Conservation (phyloP, 2,113 vertebrate species). For the Callorhinus ursinus region DNA sequence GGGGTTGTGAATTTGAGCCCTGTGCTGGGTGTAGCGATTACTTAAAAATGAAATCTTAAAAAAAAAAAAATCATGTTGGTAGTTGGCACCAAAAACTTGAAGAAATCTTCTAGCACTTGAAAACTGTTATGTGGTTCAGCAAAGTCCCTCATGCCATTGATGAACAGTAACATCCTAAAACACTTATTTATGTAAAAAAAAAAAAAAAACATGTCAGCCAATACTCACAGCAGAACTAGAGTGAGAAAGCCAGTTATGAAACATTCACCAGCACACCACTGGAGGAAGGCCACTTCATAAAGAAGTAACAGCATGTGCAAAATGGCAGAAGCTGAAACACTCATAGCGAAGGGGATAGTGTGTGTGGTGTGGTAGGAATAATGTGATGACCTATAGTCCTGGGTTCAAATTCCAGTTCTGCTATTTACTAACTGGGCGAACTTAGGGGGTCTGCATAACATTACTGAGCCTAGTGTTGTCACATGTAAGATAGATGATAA, state of each 20-base stretch:
- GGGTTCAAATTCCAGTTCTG: conserved; percentile 18
- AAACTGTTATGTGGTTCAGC: conserved; percentile 30
- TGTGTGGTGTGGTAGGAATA: no score
- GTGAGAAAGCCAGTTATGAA: not conserved
- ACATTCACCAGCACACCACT: not conserved
- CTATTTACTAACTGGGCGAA: not conserved
- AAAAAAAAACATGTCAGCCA: conserved; percentile 27
- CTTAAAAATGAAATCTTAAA: not conserved
- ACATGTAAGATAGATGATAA: not conserved
- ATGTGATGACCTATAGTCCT: not conserved
- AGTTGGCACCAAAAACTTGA: not conserved
- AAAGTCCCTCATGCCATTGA: not conserved
- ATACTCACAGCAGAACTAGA: not conserved
- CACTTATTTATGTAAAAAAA: not conserved
- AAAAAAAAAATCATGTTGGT: not conserved
- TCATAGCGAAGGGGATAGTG: not conserved
- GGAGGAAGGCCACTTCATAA: not conserved
- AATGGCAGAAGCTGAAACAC: not conserved
- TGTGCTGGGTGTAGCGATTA: not conserved
- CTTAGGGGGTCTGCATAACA: not conserved
- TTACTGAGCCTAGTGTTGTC: not conserved
- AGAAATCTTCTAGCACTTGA: not conserved
- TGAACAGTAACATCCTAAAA: not conserved
- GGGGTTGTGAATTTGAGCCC: not conserved
- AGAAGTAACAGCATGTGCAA: not conserved